A percentile compares a stretch with the other conserved stretches of the same genome.
Conservation (phyloP, 2,888 invertebrate species). For the Hipparchia semele region DNA sequence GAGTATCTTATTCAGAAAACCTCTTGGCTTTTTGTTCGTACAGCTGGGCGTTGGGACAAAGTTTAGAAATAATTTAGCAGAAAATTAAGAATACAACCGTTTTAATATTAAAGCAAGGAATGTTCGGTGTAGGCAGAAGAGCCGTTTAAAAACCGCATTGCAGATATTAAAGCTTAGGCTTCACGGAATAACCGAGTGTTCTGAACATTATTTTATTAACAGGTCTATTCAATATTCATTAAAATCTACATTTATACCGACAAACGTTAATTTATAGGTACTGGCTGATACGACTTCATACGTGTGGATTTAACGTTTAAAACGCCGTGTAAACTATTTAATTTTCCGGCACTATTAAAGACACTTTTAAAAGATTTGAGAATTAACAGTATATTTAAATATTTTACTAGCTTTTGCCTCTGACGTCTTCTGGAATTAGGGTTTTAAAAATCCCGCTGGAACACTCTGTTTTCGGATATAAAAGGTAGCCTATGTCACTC, state of each 20-base stretch:
- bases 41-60: slow-evolving; percentile 27
- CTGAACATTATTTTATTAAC: slow-evolving; percentile 12
- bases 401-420: too few species aligned
- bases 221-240: slow-evolving; percentile 17
- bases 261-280: not conserved
- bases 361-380: too few species aligned
- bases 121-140: slow-evolving; percentile 12
- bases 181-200: slow-evolving; percentile 25
- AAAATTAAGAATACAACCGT: slow-evolving; percentile 33
- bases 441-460: too few species aligned
- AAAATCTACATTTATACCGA: not conserved
- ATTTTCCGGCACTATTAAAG: too few species aligned
- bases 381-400: too few species aligned
- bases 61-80: slow-evolving; percentile 26
- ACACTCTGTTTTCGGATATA: too few species aligned
- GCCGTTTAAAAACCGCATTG: slow-evolving; percentile 36
- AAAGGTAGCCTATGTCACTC: too few species aligned
- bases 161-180: slow-evolving; percentile 34
- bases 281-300: too few species aligned
- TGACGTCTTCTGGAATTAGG: too few species aligned
- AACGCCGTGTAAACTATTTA: too few species aligned
- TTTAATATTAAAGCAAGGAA: slow-evolving; percentile 33
- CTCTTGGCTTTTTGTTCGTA: slow-evolving; percentile 18
- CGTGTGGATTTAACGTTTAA: too few species aligned
- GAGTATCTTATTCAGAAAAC: slow-evolving; percentile 21